Base-by-base conservation (phyloP, 2,797 vertebrate genomes). In the Eulemur mongoz region DNA sequence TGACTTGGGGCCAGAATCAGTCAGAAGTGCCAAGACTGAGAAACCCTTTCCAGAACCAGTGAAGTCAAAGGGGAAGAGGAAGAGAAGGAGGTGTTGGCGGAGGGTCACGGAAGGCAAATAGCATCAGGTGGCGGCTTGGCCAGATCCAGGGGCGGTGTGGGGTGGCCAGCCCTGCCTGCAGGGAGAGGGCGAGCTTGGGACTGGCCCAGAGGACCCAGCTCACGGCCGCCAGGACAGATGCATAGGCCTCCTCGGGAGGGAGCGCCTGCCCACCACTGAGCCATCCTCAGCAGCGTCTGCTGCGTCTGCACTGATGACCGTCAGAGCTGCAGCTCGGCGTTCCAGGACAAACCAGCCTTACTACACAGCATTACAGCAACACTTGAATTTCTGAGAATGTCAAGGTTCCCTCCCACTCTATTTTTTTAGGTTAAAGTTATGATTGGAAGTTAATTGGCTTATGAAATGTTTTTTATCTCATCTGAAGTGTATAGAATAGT, bases 281-380 rank as follows among this genome's bases (percentile, higher is more conserved):
- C 99, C 98, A 98, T 97, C 98, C 90, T 97, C 97, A 78, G 98
- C 99, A 98, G 98, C 93, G 54, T 88, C 96, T 95, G 98, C 98
- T 98, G 98, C 97, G 78, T 98, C 99, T 98, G 99, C 99, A 99
- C 99, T 99, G 99, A 99, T 98, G 95, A 97, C 35, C 98, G 94
- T 98, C 98, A 97, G 97, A 95, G 96, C 92, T 97, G 17, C 96
- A 96, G 98, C 98, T 98, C 98, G 98, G 97, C 88, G 98, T 94
- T 97, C 98, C 97, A 96, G 98, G 97, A 98, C 97, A 98, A 96
- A 98, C 98, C 95, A 98, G 98, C 98, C 98, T 98, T 97, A 97
- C 95, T 98, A 98, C 98, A 98, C 98, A 98, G 98, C 98, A 98
- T 98, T 98, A 98, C 98, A 85, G 98, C 98, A 98, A 98, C 98